Percentiles rank a stretch among this genome's conserved stretches.
phyloP scores from a whole-genome alignment of 2,888 invertebrate genomes.

The Synergus gifuensis region DNA sequence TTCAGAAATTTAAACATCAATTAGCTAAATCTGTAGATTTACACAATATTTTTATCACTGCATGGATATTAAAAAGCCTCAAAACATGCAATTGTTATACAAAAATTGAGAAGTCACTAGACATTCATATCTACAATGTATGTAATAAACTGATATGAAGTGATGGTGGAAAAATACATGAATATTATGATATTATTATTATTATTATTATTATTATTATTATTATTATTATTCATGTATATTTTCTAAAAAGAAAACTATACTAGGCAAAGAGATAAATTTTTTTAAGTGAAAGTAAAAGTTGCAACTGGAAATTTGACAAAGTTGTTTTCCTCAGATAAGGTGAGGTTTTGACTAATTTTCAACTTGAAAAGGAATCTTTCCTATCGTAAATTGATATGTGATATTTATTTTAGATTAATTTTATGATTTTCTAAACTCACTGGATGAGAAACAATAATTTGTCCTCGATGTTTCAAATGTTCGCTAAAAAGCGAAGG shows the following conservation, averaged over 20 bases:
- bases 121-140: constrained; percentile 16
- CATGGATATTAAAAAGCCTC: neutral
- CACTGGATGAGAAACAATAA: constrained; percentile 94
- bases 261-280: neutral
- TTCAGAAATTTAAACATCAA: too few species aligned
- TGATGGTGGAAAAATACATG: neutral
- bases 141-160: neutral
- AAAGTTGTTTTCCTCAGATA: too few species aligned
- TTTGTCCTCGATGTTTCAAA: constrained; percentile 85
- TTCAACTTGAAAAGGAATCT: too few species aligned
- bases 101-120: neutral
- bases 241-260: too few species aligned
- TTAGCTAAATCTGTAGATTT: neutral
- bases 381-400: too few species aligned
- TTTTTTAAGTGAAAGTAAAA: neutral
- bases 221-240: neutral
- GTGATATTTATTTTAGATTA: neutral
- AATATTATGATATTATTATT: neutral
- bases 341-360: too few species aligned
- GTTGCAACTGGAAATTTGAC: too few species aligned
- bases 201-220: neutral
- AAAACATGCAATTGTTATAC: neutral
- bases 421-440: constrained; percentile 56
- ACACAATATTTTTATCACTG: neutral
- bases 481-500: constrained; percentile 92